These are phyloP conservation scores for Anodontia alba DNA, from an alignment of 2,888 invertebrate genomes.

Conservation along the genomic window DNA sequence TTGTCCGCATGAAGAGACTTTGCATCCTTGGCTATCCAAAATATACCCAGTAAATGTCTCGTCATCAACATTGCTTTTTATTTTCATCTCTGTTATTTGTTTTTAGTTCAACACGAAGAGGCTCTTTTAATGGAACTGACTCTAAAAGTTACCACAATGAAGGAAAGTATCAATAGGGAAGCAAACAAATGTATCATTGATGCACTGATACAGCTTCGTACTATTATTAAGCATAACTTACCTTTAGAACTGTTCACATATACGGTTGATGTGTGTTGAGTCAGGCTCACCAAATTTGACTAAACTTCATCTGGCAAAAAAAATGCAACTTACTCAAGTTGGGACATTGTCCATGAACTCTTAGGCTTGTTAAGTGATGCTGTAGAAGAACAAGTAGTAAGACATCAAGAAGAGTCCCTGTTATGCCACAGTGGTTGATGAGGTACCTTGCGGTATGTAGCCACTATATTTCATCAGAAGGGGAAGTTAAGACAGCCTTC, in stretches of 20 bases:
- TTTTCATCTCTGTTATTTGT: too few relatives aligned
- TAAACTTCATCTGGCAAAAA: constrained; percentile 31
- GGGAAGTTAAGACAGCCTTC: neutral
- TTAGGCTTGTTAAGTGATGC: constrained; percentile 19
- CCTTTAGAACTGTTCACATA: constrained; percentile 29
- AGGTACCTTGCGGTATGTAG: constrained; percentile 28
- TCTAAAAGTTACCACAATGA: neutral
- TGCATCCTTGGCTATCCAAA: too few relatives aligned
- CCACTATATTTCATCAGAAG: neutral
- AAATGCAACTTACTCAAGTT: constrained; percentile 35
- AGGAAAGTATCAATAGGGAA: constrained; percentile 8
- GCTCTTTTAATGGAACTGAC: too few relatives aligned
- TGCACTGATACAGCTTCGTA: constrained; percentile 33
- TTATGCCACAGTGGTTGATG: constrained; percentile 44
- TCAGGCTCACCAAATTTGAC: constrained; percentile 27
- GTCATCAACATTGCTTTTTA: too few relatives aligned
- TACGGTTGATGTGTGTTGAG: constrained; percentile 27
- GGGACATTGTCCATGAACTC: constrained; percentile 41
- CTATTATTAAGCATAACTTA: constrained; percentile 30
- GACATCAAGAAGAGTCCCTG: constrained; percentile 21
- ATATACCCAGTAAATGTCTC: too few relatives aligned
- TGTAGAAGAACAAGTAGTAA: constrained; percentile 14
- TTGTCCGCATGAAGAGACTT: too few relatives aligned
- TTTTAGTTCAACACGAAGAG: too few relatives aligned
- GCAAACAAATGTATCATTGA: constrained; percentile 22